Base-by-base conservation (phyloP, 2,113 vertebrate species). In the Centropristis striata region DNA sequence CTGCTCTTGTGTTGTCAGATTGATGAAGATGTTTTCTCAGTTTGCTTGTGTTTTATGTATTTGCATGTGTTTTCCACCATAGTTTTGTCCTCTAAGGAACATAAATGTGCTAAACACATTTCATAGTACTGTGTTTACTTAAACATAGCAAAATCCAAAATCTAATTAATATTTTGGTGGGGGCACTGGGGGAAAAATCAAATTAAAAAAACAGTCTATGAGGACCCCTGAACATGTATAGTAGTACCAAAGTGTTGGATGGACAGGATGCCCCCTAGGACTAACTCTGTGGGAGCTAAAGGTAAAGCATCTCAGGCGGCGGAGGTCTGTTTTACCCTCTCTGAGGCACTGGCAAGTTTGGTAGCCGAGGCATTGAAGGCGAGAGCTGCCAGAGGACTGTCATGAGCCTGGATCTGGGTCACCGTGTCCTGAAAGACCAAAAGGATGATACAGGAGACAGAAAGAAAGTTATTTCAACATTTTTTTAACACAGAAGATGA, bases 331-430 rank as follows among this genome's bases (percentile, higher is more conserved):
- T 84, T 90, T 51, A 99, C 98, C 96, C 96, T 98, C 92, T 98
- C 97, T 1, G 98, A 99, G 67, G 98, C 98, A 1, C 97, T 99
- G 88, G 98, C 98, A 2, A 99, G 96, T 88, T 96, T 98, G 59
- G 96, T 96, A 66, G 97, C 97, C 7, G 95, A 96, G n/a, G 96
- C 85, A 0, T 97, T 97, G 54, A 99, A 99, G 18, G 96, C 95
- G 91, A 99, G 91, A 14, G 98, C 98, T 64, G 97, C 98, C 86
- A 99, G 89, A 23, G 97, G 97, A 87, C 97, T 99, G 83, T 99
- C 97, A 0, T 99, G 98, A 73, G 98, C 98, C 3, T 97, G 96
- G 82, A 99, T 98, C 97, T 97, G 97, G 47, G 97, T 97, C 39
- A 98, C 95, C 41, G 97, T 96, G 93, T 95, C 97, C 98, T 99